Evolutionary conservation across 2,888 invertebrate species (phyloP).

Genomic region (Athalia circularis): DNA sequence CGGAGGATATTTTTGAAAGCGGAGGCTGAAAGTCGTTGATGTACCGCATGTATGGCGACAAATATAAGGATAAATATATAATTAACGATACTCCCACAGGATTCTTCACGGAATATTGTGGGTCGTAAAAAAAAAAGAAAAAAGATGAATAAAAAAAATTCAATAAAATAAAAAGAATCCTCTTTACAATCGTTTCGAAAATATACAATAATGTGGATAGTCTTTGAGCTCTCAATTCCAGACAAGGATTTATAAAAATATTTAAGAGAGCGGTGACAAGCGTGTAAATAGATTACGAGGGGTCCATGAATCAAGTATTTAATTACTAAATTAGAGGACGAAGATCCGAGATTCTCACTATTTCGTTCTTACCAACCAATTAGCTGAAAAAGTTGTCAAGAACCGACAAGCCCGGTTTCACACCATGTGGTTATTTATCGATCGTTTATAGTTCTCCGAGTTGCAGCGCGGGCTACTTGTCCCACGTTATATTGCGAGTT

Average conservation of each 20-base stretch:
- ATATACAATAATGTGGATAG: background rate
- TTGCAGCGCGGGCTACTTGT: too few relatives aligned
- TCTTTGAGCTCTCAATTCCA: background rate
- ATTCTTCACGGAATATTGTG: too few relatives aligned
- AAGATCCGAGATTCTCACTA: background rate
- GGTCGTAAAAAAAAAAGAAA: too few relatives aligned
- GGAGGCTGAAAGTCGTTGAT: too few relatives aligned
- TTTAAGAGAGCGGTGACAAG: background rate
- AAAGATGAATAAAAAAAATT: too few relatives aligned
- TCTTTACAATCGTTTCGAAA: background rate
- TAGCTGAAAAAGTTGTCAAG: constrained; percentile 17
- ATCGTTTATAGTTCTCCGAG: background rate
- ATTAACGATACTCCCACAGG: too few relatives aligned
- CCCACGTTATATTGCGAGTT: background rate
- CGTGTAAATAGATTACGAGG: constrained; percentile 3
- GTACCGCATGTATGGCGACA: too few relatives aligned
- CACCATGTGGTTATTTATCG: constrained; percentile 19
- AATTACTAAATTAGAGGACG: constrained; percentile 10
- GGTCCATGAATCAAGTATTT: background rate
- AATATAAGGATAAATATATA: too few relatives aligned
- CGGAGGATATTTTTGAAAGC: too few relatives aligned
- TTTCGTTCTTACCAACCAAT: background rate
- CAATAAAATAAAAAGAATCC: too few relatives aligned
- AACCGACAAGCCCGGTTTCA: background rate
- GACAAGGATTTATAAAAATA: background rate